Evolutionary conservation across 2,113 vertebrate genomes (phyloP).

Genomic region (Salminus brasiliensis): DNA sequence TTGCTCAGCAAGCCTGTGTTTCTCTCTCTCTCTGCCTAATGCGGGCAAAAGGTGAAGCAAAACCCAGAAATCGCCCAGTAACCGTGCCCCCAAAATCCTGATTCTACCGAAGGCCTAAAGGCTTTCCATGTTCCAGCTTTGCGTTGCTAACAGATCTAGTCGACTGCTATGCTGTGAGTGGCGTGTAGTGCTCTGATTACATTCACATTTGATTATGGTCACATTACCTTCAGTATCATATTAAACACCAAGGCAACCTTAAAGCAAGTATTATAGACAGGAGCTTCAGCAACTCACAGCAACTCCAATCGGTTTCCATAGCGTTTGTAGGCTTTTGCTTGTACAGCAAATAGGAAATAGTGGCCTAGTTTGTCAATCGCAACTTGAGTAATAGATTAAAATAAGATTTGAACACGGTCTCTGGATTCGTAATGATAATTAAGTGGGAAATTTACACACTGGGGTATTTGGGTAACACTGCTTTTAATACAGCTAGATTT

Average conservation of each 20-base stretch:
- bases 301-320: background rate
- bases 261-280: background rate
- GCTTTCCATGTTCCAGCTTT: background rate
- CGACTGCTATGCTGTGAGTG: background rate
- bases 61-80: background rate
- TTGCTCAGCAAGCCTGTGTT: conserved; percentile 52
- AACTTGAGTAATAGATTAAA: background rate
- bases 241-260: background rate
- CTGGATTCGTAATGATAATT: too few relatives aligned
- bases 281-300: background rate
- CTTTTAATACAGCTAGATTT: too few relatives aligned
- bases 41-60: conserved; percentile 68
- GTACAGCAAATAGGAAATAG: background rate
- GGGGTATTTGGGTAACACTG: too few relatives aligned
- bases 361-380: background rate
- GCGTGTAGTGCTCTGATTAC: background rate
- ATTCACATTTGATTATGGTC: background rate
- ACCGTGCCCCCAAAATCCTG: background rate
- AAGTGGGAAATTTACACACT: too few relatives aligned
- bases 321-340: background rate
- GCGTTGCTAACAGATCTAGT: background rate
- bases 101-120: background rate
- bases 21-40: conserved; percentile 62
- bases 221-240: background rate
- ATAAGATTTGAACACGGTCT: too few relatives aligned